A percentile compares a stretch with the other conserved stretches of the same genome.
phyloP scores from a whole-genome alignment of 2,888 invertebrate genomes.

The Furcula furcula region DNA sequence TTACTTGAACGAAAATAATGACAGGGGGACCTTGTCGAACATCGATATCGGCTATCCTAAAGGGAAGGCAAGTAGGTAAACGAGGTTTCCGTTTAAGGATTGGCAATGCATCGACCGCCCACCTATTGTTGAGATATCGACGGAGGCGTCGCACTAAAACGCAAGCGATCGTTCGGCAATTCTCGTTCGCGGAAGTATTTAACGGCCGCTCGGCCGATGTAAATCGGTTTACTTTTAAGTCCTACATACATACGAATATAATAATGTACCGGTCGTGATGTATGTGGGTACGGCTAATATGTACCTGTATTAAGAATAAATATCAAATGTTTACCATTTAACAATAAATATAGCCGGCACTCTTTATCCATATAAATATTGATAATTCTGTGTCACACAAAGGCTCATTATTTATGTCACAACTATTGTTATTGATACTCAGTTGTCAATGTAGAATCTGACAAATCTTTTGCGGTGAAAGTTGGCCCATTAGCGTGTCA shows the following conservation, averaged over 20 bases:
- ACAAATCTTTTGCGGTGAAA: slow-evolving; percentile 29
- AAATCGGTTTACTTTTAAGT: slow-evolving; percentile 45
- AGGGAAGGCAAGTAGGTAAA: slow-evolving; percentile 75
- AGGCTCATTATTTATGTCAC: background rate
- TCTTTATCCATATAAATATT: slow-evolving; percentile 2
- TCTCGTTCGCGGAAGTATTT: slow-evolving; percentile 71
- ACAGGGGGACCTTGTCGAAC: slow-evolving; percentile 52
- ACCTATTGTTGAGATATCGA: slow-evolving; percentile 62
- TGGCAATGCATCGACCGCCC: slow-evolving; percentile 75
- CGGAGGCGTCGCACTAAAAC: slow-evolving; percentile 67
- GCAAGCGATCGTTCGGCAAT: slow-evolving; percentile 66
- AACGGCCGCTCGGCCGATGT: slow-evolving; percentile 44
- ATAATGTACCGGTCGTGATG: slow-evolving; percentile 17
- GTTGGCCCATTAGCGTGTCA: slow-evolving; percentile 18
- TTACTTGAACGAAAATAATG: slow-evolving; percentile 52
- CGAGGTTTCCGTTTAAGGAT: slow-evolving; percentile 67
- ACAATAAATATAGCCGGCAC: slow-evolving; percentile 10
- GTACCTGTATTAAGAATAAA: background rate
- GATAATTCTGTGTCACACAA: background rate
- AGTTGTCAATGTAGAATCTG: slow-evolving; percentile 12
- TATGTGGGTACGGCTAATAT: slow-evolving; percentile 4
- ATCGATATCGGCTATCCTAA: slow-evolving; percentile 62
- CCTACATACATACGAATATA: slow-evolving; percentile 33
- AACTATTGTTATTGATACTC: slow-evolving; percentile 3
- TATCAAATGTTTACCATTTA: background rate